Percentiles rank a stretch among this genome's conserved stretches.
phyloP scores from a whole-genome alignment of 2,888 invertebrate genomes.

The Oxyscelio sp. region DNA sequence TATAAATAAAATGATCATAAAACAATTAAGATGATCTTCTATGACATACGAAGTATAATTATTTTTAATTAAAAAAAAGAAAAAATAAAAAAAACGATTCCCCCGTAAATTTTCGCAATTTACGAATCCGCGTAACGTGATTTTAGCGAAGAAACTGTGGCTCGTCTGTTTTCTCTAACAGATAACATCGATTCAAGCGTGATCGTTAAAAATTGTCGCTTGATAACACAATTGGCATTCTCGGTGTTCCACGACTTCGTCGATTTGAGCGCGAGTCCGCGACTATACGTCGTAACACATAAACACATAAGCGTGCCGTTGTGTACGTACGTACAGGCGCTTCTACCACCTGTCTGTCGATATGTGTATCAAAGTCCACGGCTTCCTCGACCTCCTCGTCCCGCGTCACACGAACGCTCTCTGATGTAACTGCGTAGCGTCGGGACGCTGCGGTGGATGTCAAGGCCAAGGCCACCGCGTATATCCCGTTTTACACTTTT shows the following conservation, averaged over 20 bases:
- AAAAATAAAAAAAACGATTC: too few species aligned
- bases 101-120: too few species aligned
- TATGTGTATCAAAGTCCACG: conserved; percentile 73
- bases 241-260: conserved; percentile 21
- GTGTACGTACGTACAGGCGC: conserved; percentile 5
- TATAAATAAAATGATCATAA: too few species aligned
- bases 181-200: not conserved
- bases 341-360: conserved; percentile 67
- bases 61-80: too few species aligned
- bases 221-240: conserved; percentile 24
- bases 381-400: conserved; percentile 69
- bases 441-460: conserved; percentile 86
- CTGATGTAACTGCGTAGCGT: conserved; percentile 87
- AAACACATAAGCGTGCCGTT: not conserved
- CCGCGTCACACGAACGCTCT: conserved; percentile 78
- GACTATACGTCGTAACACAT: not conserved
- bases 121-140: not conserved
- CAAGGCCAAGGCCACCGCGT: conserved; percentile 82
- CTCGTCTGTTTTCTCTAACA: not conserved
- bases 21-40: too few species aligned
- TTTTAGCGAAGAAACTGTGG: not conserved
- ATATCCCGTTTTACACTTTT: conserved; percentile 70
- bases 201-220: conserved; percentile 2
- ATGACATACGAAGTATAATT: too few species aligned
- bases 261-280: conserved; percentile 6